Conservation (phyloP, 35 echinoderm and acorn worm genomes). For the Ptychodera flava region DNA sequence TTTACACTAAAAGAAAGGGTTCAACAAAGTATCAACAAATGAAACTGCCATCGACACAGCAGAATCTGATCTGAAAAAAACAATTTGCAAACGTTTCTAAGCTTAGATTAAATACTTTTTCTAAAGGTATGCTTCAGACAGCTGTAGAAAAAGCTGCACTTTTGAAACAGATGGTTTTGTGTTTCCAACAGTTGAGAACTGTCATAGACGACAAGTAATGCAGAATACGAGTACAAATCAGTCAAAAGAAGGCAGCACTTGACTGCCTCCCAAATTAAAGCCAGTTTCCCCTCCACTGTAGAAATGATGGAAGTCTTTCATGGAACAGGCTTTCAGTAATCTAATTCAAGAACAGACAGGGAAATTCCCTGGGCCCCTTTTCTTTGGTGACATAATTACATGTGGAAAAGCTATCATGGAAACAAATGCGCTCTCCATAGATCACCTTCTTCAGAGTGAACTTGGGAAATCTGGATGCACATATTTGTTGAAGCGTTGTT, state of each 20-base stretch:
- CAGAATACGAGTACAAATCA: conserved; percentile 1
- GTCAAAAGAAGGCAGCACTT: background rate
- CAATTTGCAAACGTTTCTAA: background rate
- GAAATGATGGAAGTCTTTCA: background rate
- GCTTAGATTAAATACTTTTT: background rate
- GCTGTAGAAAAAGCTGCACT: background rate
- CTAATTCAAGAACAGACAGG: background rate
- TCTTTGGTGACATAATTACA: background rate
- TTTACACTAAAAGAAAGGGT: background rate
- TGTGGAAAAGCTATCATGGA: background rate
- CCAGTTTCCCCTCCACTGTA: background rate
- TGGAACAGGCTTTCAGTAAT: background rate
- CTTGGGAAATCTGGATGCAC: background rate
- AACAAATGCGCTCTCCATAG: background rate
- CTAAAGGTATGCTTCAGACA: background rate
- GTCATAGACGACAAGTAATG: background rate
- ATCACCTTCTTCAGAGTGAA: background rate
- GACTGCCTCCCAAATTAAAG: background rate
- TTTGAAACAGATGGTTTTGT: conserved; percentile 1
- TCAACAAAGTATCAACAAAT: background rate
- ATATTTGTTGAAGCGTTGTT: background rate
- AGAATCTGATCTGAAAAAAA: background rate
- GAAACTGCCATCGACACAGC: background rate
- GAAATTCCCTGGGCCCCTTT: background rate
- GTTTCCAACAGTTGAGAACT: background rate